phyloP scores from a whole-genome alignment of 2,888 invertebrate species.

The Eretmocerus hayati region DNA sequence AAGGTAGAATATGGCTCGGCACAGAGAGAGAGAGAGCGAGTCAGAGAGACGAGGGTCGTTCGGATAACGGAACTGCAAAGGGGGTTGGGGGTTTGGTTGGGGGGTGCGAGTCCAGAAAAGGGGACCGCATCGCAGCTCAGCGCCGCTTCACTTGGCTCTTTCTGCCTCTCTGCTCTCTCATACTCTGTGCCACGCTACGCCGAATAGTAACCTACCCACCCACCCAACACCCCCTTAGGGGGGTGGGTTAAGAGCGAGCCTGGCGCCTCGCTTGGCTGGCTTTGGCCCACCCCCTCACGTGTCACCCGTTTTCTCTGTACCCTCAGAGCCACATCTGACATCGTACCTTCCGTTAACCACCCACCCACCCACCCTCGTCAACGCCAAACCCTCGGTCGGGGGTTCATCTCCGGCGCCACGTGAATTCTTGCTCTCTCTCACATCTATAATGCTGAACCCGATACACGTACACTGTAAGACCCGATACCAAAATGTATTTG shows the following conservation, averaged over 20 bases:
- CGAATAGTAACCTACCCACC: no score
- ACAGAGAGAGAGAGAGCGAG: slow-evolving; percentile 3
- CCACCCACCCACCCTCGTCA: slow-evolving; percentile 8
- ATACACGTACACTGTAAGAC: no score
- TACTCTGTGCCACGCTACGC: slow-evolving; percentile 19
- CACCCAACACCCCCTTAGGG: no score
- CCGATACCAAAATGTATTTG: no score
- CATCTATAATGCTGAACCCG: no score
- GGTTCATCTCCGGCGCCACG: no score
- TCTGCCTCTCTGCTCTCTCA: slow-evolving; percentile 19
- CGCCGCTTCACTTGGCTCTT: slow-evolving; percentile 40
- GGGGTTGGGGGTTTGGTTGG: no score
- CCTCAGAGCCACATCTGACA: slow-evolving; percentile 33
- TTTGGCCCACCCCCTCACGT: slow-evolving; percentile 14
- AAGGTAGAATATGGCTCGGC: slow-evolving; percentile 17
- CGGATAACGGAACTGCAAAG: slow-evolving; percentile 25
- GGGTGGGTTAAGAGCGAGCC: no score
- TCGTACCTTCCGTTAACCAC: slow-evolving; percentile 43
- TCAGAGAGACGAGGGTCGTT: slow-evolving; percentile 18
- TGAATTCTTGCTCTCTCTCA: no score
- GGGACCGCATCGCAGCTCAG: slow-evolving; percentile 42
- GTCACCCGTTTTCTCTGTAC: slow-evolving; percentile 5
- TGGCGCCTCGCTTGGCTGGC: no score
- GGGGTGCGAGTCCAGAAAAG: slow-evolving; percentile 44
- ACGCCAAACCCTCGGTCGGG: no score